These are phyloP conservation scores for Coecobrya sp. DNA, from an alignment of 2,888 invertebrate genomes.

Conservation along the genomic window DNA sequence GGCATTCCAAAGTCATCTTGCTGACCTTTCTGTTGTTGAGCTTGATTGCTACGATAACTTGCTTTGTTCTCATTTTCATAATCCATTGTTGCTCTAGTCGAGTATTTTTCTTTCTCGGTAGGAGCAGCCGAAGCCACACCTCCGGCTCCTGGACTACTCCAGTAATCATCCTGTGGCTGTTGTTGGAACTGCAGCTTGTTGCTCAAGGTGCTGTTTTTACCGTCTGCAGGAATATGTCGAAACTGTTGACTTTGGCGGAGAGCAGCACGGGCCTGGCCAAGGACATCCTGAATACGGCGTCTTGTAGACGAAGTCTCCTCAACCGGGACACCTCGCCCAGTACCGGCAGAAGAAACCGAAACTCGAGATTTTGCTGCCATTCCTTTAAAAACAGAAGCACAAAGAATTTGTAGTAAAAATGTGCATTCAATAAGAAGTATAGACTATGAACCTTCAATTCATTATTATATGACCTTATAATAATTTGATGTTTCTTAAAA, in stretches of 20 bases:
- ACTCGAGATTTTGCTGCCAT: conserved; percentile 55
- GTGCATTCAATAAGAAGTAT: too few relatives aligned
- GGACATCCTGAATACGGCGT: conserved; percentile 69
- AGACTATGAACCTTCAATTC: too few relatives aligned
- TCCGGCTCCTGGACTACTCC: conserved; percentile 15
- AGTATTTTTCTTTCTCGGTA: conserved; percentile 34
- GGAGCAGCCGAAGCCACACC: not conserved
- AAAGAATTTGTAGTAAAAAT: too few relatives aligned
- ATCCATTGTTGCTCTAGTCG: not conserved
- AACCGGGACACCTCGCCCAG: not conserved
- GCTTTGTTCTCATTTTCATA: not conserved
- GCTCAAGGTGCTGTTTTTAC: conserved; percentile 46
- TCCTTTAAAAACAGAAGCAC: not conserved
- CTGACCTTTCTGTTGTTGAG: not conserved
- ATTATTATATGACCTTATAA: too few relatives aligned
- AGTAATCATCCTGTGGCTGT: conserved; percentile 60
- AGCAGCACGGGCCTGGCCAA: conserved; percentile 74
- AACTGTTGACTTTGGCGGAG: conserved; percentile 77
- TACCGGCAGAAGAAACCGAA: conserved; percentile 3
- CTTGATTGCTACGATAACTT: not conserved
- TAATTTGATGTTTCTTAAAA: too few relatives aligned
- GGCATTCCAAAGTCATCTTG: conserved; percentile 47
- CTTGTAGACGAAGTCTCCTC: conserved; percentile 53
- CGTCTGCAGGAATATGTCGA: conserved; percentile 24
- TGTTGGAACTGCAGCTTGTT: conserved; percentile 57